Conservation (phyloP, 2,113 vertebrate species). For the Xerus inauris region DNA sequence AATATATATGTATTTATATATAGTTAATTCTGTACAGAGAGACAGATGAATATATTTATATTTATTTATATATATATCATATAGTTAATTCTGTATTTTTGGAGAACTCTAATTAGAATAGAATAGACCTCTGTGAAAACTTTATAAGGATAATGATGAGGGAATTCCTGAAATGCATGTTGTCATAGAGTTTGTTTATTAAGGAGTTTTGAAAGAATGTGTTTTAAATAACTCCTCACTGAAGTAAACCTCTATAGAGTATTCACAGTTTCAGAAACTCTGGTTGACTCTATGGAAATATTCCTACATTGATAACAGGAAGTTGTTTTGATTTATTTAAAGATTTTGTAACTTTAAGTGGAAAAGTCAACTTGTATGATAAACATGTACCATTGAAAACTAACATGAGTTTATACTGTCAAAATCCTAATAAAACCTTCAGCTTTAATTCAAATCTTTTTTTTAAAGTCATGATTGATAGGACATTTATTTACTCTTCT, state of each 20-base stretch:
- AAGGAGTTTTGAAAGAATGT: not conserved
- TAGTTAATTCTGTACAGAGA: no score
- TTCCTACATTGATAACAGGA: not conserved
- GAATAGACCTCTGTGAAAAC: not conserved
- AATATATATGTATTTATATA: no score
- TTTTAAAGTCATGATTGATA: slow-evolving; percentile 15
- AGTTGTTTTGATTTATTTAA: not conserved
- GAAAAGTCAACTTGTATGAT: not conserved
- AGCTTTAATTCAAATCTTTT: slow-evolving; percentile 72
- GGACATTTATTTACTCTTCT: slow-evolving; percentile 1
- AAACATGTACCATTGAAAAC: not conserved
- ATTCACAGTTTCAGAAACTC: slow-evolving; percentile 6
- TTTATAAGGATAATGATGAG: not conserved
- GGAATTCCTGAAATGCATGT: not conserved
- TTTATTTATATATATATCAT: not conserved
- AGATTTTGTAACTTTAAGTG: slow-evolving; percentile 18
- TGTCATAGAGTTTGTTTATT: not conserved
- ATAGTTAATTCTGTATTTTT: not conserved
- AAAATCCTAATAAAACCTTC: slow-evolving; percentile 72
- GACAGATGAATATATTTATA: not conserved
- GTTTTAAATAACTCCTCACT: not conserved
- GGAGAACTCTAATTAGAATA: not conserved
- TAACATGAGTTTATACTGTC: not conserved
- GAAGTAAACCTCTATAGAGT: not conserved
- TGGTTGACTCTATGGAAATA: not conserved